A percentile compares a stretch with the other conserved stretches of the same genome.
Conservation (phyloP, 2,888 invertebrate genomes). For the Phlogophora meticulosa region DNA sequence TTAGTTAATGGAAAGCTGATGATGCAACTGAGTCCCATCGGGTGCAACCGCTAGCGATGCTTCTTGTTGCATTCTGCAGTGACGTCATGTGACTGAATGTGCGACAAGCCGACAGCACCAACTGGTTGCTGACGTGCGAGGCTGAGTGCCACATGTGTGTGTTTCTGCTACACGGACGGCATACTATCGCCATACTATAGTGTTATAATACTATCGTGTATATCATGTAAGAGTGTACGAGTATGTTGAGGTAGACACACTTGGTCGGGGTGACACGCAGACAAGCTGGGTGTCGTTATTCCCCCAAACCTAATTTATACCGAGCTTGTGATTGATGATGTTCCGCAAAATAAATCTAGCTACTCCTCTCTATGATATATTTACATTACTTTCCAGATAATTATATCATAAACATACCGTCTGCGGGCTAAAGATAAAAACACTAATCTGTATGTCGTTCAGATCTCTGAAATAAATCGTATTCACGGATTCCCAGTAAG, state of each 20-base stretch:
- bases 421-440: conserved; percentile 33
- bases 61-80: no score
- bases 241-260: conserved; percentile 1
- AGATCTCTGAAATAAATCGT: conserved; percentile 15
- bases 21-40: no score
- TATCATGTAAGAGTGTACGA: not conserved
- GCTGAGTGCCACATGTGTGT: no score
- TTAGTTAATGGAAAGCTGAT: no score
- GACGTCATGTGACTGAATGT: no score
- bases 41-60: no score
- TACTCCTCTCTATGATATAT: conserved; percentile 1
- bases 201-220: not conserved
- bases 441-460: conserved; percentile 33
- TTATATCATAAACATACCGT: no score
- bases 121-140: no score
- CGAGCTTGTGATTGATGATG: conserved; percentile 27
- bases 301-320: not conserved
- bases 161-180: no score
- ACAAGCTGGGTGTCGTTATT: not conserved
- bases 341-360: conserved; percentile 22
- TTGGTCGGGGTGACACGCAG: conserved; percentile 1
- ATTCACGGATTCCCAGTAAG: not conserved
- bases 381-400: conserved; percentile 17
- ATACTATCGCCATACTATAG: not conserved
- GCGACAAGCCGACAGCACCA: no score